Percentiles rank a stretch among this genome's conserved stretches.
phyloP scores from a whole-genome alignment of 30 jellyfish, hydroid and myxozoan genomes.

The Aurelia sp. region DNA sequence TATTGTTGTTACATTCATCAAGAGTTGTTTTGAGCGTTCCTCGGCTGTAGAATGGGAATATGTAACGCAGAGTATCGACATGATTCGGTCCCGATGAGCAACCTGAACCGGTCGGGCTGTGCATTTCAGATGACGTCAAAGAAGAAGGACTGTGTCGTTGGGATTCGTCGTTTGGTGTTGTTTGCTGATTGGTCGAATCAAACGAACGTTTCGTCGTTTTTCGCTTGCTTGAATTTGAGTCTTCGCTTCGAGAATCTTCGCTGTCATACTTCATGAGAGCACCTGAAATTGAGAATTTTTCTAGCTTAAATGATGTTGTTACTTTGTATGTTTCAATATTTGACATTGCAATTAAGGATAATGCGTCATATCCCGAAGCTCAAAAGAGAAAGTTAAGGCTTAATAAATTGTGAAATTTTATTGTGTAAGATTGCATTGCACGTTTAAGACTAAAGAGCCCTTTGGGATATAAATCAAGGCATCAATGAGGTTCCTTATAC shows the following conservation, averaged over 20 bases:
- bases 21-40: constrained; percentile 40
- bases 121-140: constrained; percentile 36
- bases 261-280: background rate
- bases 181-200: constrained; percentile 8
- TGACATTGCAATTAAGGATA: no score
- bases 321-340: no score
- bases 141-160: constrained; percentile 40
- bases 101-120: constrained; percentile 17
- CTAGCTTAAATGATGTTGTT: no score
- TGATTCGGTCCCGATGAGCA: constrained; percentile 42
- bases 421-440: no score
- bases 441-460: no score
- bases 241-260: constrained; percentile 27
- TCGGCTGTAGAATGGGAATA: constrained; percentile 61
- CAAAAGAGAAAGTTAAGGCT: no score
- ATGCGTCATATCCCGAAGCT: no score
- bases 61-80: constrained; percentile 51
- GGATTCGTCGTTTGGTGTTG: constrained; percentile 6
- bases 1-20: constrained; percentile 59
- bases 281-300: background rate
- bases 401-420: no score
- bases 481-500: no score
- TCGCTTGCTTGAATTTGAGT: background rate
- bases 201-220: constrained; percentile 1
- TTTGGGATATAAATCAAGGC: no score